These are phyloP conservation scores for Pogonognathellus flavescens DNA, from an alignment of 1,140 invertebrate genomes.

Conservation along the genomic window DNA sequence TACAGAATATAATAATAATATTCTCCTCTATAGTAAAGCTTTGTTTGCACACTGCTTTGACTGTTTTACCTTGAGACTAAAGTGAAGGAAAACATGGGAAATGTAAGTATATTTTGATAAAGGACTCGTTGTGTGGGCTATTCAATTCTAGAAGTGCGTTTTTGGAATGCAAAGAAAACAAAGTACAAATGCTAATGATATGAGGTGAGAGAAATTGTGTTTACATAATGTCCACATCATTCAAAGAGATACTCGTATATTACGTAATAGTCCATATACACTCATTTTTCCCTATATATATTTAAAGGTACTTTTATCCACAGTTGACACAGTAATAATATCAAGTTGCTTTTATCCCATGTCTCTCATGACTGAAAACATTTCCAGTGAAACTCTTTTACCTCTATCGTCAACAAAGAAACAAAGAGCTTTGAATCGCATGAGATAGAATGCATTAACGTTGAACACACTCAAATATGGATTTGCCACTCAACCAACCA, in stretches of 20 bases:
- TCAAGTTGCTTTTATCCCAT: not conserved
- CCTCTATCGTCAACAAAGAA: too few relatives aligned
- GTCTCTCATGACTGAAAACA: not conserved
- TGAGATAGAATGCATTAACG: too few relatives aligned
- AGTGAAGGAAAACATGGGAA: conserved; percentile 4
- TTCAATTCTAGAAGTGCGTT: conserved; percentile 1
- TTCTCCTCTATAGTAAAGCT: too few relatives aligned
- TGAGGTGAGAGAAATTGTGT: conserved; percentile 40
- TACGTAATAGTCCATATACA: too few relatives aligned
- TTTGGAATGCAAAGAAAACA: conserved; percentile 39
- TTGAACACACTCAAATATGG: too few relatives aligned
- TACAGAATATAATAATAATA: too few relatives aligned
- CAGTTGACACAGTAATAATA: too few relatives aligned
- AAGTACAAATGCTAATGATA: conserved; percentile 33
- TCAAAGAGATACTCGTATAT: not conserved
- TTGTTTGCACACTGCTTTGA: too few relatives aligned
- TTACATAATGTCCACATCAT: conserved; percentile 26
- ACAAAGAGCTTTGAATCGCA: too few relatives aligned
- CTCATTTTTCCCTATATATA: not conserved
- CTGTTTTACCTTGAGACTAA: not conserved
- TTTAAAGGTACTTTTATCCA: not conserved
- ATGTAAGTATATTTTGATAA: not conserved
- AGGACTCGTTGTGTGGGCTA: not conserved
- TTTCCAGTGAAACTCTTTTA: not conserved
- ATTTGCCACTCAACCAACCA: too few relatives aligned